A percentile compares a stretch with the other conserved stretches of the same genome.
These are phyloP conservation scores for Geodia barretti DNA, from an alignment of 37 sponge, comb jelly and placozoan species.

Conservation along the genomic window DNA sequence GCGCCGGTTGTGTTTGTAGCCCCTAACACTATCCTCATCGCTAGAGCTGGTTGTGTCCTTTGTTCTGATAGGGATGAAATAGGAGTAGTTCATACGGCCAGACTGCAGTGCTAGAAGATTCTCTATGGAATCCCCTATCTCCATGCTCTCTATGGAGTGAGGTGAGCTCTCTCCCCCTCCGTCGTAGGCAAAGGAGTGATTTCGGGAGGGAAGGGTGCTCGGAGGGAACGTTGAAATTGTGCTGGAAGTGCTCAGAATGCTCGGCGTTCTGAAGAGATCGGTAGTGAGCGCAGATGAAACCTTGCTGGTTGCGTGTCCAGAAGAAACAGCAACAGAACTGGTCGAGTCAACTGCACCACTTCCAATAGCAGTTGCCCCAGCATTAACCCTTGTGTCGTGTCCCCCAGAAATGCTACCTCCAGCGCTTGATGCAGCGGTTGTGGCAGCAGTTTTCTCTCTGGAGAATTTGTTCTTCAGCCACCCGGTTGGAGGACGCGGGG, in stretches of 20 bases:
- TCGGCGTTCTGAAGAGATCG: conserved; percentile 17
- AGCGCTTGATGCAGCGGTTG: neutral
- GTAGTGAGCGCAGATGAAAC: neutral
- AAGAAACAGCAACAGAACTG: neutral
- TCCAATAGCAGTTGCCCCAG: neutral
- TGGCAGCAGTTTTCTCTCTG: too few relatives aligned
- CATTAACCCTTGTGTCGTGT: neutral
- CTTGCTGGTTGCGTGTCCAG: neutral
- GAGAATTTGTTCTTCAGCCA: neutral
- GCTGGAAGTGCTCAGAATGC: conserved; percentile 34
- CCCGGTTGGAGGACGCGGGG: too few relatives aligned
- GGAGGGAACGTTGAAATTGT: conserved; percentile 11
- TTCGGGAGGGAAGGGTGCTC: conserved; percentile 20
- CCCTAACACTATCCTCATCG: conserved; percentile 16
- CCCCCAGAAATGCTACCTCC: neutral
- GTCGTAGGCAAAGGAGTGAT: conserved; percentile 30
- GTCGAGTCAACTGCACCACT: neutral
- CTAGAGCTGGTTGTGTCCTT: neutral
- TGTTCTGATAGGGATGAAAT: neutral
- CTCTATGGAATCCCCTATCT: conserved; percentile 44
- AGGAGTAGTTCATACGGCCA: neutral
- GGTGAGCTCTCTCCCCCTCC: conserved; percentile 53
- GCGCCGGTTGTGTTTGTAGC: neutral
- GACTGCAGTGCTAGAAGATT: conserved; percentile 28
- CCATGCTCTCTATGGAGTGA: conserved; percentile 47